Evolutionary conservation across 2,888 invertebrate species (phyloP), one percentile per base, ranked within the genome.

Genomic region (Laspeyria flexula): DNA sequence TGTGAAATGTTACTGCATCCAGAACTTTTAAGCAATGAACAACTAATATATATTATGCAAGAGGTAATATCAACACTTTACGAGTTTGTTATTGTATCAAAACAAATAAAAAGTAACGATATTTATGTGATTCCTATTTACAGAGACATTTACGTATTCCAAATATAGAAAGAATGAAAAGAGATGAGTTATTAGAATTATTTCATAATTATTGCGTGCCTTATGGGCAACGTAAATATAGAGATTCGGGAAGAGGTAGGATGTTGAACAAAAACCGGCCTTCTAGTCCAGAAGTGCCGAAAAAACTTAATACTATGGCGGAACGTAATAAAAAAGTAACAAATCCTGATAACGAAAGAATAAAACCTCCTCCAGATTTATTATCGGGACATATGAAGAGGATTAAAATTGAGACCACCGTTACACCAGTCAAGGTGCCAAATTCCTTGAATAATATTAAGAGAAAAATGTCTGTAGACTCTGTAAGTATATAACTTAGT

Each of bases 161-260:
- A 7, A 75, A 85, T 52, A 62, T 91, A 3, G 71, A 78, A 43
- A 67, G 40, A 9, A 80, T 90, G 82, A 60, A 65, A 11, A 83
- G 92, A 57, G 82, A 85, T 25, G 81, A 87, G n/a, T 64, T 93
- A 27, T 65, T 93, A 52, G 81, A 88, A 9, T 33, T 92, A 53
- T 92, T 91, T 60, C 89, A 89, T 49, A 77, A 87, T 42, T 93
- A 75, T 66, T 93, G 92, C 65, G 82, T 92, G 1, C 93, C 93
- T 1, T 86, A 85, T 37, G 88, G 90, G 0, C 93, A 92, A 67
- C 81, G 93, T 50, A 89, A 81, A 55, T 86, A 86, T 42, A 79
- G 86, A 54, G 91, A 92, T 55, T 77, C 88, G 0, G 89, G 89
- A 0, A 72, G 90, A 65, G 89, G 90, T 1, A 89, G 81, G 73